Evolutionary conservation across 1,140 invertebrate species (phyloP), one percentile per base, ranked within the genome.

Genomic region (Mya arenaria): DNA sequence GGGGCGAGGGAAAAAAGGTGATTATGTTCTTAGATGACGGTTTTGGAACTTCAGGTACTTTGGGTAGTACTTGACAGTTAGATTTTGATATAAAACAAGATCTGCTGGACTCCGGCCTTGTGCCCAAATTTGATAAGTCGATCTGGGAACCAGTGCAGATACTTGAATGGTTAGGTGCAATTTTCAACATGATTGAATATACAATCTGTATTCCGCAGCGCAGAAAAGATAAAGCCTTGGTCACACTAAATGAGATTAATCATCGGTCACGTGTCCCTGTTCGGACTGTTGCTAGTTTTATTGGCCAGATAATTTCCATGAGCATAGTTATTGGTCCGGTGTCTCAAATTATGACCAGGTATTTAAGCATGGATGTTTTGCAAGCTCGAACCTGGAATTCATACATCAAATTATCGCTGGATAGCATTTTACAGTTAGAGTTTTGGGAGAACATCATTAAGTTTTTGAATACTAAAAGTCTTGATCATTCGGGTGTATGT

Each of bases 1-100:
- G 79, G n/a, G 32, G 25, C 36, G 71, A 82, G 37, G 79, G 69
- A 28, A 52, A 63, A 36, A 74, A 48, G 58, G 55, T 72, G 2
- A 56, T 81, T 34, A 60, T 37, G 56, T 81, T 60, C 36, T 34
- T 81, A 5, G 56, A 81, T 44, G 78, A 81, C 25, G 78, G 66
- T n/a, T 71, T 72, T 55, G 69, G 69, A 17, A 73, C 69, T 4
- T 48, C 25, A 17, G 30, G 19, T 73, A 56, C 69, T 5, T 71
- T 41, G 44, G 4, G 30, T 25, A 2, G n/a, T 25, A 71, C 66
- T 48, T 15, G 2, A 48, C 8, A 1, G n/a, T 28, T 71, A n/a
- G 19, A 39, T 3, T 10, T 6, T 56, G 52, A 55, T 4, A 56
- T 34, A 30, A 73, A 55, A 32, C n/a, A n/a, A 30, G 52, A 73